These are phyloP conservation scores for Pollachius pollachius DNA, from an alignment of 2,113 vertebrate species.

Conservation along the genomic window DNA sequence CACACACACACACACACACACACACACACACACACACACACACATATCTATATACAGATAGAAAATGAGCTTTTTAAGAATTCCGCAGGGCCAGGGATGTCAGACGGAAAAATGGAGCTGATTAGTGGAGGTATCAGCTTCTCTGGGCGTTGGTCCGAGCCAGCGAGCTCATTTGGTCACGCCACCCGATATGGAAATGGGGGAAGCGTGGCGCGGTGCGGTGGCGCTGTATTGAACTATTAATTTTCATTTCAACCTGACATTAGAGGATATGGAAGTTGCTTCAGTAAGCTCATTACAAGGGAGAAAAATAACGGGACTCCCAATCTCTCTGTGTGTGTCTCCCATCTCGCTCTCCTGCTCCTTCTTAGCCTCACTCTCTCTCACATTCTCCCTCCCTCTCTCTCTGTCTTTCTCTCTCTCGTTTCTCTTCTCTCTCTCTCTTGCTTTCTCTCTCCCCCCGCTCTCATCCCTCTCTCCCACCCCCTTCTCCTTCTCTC, in stretches of 20 bases:
- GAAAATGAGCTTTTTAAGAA: slow-evolving; percentile 33
- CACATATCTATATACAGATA: not conserved
- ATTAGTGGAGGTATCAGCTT: slow-evolving; percentile 77
- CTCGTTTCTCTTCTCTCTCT: too few species aligned
- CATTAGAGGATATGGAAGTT: slow-evolving; percentile 76
- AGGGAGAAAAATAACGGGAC: slow-evolving; percentile 21
- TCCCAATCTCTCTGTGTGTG: too few species aligned
- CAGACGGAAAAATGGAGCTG: slow-evolving; percentile 71
- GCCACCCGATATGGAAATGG: slow-evolving; percentile 75
- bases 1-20: slow-evolving; percentile 10
- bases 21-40: not conserved
- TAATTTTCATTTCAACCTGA: slow-evolving; percentile 80
- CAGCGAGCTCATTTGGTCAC: slow-evolving; percentile 75
- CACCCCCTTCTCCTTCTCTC: not conserved
- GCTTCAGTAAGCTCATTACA: slow-evolving; percentile 70
- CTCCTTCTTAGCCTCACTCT: slow-evolving; percentile 22
- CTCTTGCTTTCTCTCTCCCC: not conserved
- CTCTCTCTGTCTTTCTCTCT: not conserved
- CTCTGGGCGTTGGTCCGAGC: slow-evolving; percentile 62
- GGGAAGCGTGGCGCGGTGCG: slow-evolving; percentile 64
- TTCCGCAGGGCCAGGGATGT: slow-evolving; percentile 46
- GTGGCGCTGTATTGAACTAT: slow-evolving; percentile 71
- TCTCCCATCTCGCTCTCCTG: too few species aligned
- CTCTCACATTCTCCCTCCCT: not conserved
- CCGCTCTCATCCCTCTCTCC: not conserved